phyloP scores from a whole-genome alignment of 2,888 invertebrate genomes.

The Teleiodes luculella region DNA sequence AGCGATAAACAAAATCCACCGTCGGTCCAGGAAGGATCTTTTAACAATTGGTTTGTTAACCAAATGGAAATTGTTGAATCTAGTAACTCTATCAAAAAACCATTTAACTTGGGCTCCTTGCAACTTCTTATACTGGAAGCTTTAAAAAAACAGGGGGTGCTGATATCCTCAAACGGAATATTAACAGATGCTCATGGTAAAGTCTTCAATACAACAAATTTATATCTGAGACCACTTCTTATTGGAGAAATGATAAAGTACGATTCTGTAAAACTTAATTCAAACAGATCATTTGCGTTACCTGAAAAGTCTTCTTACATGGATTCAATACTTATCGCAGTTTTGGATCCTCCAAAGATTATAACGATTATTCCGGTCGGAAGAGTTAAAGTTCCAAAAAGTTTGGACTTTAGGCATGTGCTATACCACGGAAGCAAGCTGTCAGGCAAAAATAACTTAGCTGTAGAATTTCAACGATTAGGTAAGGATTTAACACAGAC shows the following conservation, averaged over 20 bases:
- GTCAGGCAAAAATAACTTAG: no score
- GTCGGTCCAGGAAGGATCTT: neutral
- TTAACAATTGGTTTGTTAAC: slow-evolving; percentile 36
- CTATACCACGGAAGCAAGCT: no score
- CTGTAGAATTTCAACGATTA: no score
- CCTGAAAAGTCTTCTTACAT: slow-evolving; percentile 34
- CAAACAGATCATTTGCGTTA: slow-evolving; percentile 20
- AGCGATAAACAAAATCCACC: neutral
- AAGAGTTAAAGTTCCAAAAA: neutral
- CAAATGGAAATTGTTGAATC: slow-evolving; percentile 35
- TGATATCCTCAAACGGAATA: slow-evolving; percentile 26
- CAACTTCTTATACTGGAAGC: slow-evolving; percentile 30
- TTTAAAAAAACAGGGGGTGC: neutral
- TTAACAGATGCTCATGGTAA: slow-evolving; percentile 37
- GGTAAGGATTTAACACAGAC: no score
- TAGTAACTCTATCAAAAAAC: slow-evolving; percentile 21
- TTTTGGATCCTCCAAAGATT: slow-evolving; percentile 40
- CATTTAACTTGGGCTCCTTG: slow-evolving; percentile 29
- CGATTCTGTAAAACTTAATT: slow-evolving; percentile 25
- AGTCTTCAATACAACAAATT: slow-evolving; percentile 32
- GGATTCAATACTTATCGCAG: slow-evolving; percentile 44
- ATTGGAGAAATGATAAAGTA: slow-evolving; percentile 41
- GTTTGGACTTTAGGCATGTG: neutral
- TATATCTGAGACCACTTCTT: slow-evolving; percentile 46
- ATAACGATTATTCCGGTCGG: slow-evolving; percentile 48